phyloP scores from a whole-genome alignment of 2,888 invertebrate genomes.

The Teleiodes luculella region DNA sequence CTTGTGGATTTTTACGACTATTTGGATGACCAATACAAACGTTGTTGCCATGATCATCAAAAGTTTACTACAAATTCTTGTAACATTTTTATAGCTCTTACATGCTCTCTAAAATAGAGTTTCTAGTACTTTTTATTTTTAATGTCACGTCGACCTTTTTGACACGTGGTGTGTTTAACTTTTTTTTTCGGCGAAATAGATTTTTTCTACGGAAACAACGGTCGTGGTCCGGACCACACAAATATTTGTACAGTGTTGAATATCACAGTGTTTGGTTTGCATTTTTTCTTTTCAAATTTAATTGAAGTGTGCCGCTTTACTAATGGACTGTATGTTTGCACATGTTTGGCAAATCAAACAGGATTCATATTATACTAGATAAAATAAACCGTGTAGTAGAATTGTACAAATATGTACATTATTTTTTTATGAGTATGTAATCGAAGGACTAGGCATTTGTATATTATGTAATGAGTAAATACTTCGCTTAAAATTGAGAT shows the following conservation, averaged over 20 bases:
- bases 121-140: not conserved
- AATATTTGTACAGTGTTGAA: conserved; percentile 35
- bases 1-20: conserved; percentile 11
- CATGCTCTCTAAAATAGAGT: not conserved
- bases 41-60: not conserved
- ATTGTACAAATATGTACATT: too few relatives aligned
- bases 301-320: conserved; percentile 17
- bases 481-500: too few relatives aligned
- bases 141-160: conserved; percentile 21
- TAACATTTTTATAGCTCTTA: conserved; percentile 4
- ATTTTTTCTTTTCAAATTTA: conserved; percentile 22
- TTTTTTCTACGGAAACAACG: conserved; percentile 31
- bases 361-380: not conserved
- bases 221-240: conserved; percentile 38
- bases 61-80: conserved; percentile 6
- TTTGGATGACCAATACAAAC: conserved; percentile 7
- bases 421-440: too few relatives aligned
- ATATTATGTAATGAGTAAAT: too few relatives aligned
- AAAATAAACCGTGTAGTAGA: not conserved
- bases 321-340: conserved; percentile 16
- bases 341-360: conserved; percentile 14
- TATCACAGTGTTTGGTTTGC: conserved; percentile 29
- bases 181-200: conserved; percentile 28
- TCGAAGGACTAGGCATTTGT: too few relatives aligned
- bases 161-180: conserved; percentile 19